These are phyloP conservation scores for Epirrhoe tristata DNA, from an alignment of 2,888 invertebrate species.

Conservation along the genomic window DNA sequence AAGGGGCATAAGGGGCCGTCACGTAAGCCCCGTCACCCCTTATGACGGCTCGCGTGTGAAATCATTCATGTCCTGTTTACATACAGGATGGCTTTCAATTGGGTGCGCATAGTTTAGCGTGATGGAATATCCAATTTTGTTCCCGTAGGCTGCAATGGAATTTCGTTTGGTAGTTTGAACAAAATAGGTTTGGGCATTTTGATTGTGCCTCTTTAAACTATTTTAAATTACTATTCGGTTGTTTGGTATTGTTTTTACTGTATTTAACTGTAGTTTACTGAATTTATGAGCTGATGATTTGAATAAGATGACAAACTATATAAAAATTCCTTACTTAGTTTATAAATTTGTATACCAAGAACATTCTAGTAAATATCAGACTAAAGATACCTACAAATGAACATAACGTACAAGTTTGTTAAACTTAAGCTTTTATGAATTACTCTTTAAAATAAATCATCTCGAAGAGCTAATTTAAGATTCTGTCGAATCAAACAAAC, in stretches of 20 bases:
- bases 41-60: constrained; percentile 53
- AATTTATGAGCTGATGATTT: background rate
- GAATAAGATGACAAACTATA: no score
- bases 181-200: constrained; percentile 11
- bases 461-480: background rate
- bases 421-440: background rate
- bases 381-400: no score
- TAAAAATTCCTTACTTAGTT: no score
- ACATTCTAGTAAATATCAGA: no score
- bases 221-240: background rate
- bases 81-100: constrained; percentile 58
- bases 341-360: no score
- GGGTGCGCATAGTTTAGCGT: constrained; percentile 51
- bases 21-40: constrained; percentile 22
- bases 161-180: constrained; percentile 32
- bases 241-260: background rate
- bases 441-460: background rate
- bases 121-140: constrained; percentile 44
- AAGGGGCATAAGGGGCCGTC: constrained; percentile 7
- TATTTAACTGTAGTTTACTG: background rate
- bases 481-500: background rate
- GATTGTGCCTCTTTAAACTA: background rate
- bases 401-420: background rate
- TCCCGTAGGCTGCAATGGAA: constrained; percentile 28
- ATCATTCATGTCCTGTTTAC: constrained; percentile 64